These are phyloP conservation scores for Ispidina lecontei DNA, from an alignment of 2,797 vertebrate genomes.

Conservation along the genomic window DNA sequence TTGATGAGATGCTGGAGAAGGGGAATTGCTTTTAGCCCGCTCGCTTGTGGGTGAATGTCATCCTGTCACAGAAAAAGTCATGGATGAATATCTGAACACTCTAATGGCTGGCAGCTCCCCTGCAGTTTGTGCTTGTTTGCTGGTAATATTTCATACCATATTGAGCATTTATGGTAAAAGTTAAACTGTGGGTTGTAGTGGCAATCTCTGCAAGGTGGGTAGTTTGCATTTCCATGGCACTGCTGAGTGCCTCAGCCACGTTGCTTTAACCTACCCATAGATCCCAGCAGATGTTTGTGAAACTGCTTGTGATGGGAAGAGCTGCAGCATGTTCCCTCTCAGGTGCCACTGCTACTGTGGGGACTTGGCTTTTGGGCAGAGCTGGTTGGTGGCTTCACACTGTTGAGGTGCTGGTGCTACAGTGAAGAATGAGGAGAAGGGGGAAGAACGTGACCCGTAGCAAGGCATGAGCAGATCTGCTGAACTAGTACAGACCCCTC, in stretches of 20 bases:
- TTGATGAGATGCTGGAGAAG: neutral
- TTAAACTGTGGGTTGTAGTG: neutral
- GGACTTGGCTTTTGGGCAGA: neutral
- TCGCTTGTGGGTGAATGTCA: neutral
- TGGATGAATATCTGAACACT: neutral
- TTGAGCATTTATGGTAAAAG: neutral
- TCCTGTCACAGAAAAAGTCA: neutral
- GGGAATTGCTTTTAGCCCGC: neutral
- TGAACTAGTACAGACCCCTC: neutral
- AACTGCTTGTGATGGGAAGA: neutral
- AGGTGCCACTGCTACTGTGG: neutral
- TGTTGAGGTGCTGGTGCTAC: neutral
- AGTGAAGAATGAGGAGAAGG: neutral
- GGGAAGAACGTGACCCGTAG: neutral
- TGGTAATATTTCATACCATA: neutral
- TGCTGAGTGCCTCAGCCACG: neutral
- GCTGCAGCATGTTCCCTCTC: neutral
- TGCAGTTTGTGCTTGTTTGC: neutral
- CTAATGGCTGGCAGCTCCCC: neutral
- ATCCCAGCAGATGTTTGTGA: neutral
- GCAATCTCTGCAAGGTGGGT: neutral
- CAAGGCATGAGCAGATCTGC: neutral
- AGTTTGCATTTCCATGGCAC: neutral
- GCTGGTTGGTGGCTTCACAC: neutral
- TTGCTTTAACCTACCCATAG: neutral